Percentiles rank a stretch among this genome's conserved stretches.
Evolutionary conservation across 2,888 invertebrate genomes (phyloP).

Genomic region (Ormyrus rosae): DNA sequence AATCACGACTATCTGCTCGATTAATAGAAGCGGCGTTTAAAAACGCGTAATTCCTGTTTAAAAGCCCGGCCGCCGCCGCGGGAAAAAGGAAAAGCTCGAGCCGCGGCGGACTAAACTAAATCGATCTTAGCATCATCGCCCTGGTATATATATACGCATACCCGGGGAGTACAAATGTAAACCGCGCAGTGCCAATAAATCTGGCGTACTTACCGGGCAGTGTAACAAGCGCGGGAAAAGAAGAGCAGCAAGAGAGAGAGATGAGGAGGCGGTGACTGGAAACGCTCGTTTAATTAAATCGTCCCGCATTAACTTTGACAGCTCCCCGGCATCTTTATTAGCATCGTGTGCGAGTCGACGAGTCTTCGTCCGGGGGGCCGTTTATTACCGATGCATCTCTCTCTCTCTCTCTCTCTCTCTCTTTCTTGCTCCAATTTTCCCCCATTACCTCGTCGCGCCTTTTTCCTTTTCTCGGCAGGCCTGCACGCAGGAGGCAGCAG

Average conservation of each 20-base stretch:
- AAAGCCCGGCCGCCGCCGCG: too few species aligned
- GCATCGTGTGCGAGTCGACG: constrained; percentile 33
- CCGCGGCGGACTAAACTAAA: neutral
- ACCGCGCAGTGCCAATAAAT: constrained; percentile 44
- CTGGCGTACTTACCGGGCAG: neutral
- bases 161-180: constrained; percentile 28
- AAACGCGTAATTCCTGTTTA: too few species aligned
- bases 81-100: neutral
- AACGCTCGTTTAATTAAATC: constrained; percentile 50
- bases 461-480: neutral
- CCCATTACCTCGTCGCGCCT: neutral
- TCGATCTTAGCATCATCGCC: constrained; percentile 33
- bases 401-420: neutral
- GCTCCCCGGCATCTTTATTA: constrained; percentile 9
- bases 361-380: neutral
- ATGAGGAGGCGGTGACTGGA: neutral
- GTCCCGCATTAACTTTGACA: constrained; percentile 50
- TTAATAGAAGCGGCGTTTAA: too few species aligned
- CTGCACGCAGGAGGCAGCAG: too few species aligned
- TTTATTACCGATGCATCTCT: constrained; percentile 19
- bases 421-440: constrained; percentile 17
- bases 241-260: neutral
- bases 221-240: constrained; percentile 20
- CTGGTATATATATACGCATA: neutral
- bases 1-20: too few species aligned